These are phyloP conservation scores for Aspidiotus destructor DNA, from an alignment of 2,888 invertebrate species.

Conservation along the genomic window DNA sequence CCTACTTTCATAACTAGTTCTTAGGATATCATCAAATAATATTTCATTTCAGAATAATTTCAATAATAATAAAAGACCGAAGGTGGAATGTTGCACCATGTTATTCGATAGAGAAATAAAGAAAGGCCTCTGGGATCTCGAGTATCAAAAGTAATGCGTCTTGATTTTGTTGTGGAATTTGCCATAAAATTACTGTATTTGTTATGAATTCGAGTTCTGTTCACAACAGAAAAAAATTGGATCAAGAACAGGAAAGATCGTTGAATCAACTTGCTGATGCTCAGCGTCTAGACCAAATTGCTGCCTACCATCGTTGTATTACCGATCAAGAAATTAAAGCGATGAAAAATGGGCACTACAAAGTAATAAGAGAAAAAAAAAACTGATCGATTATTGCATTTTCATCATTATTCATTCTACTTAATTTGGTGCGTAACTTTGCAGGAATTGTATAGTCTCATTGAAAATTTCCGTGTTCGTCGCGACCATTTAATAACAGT, in stretches of 20 bases:
- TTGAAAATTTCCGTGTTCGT: constrained; percentile 7
- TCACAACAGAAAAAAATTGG: not conserved
- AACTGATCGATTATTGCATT: not conserved
- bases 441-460: constrained; percentile 16
- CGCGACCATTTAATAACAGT: not conserved
- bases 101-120: constrained; percentile 8
- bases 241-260: constrained; percentile 10
- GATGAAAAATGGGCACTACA: constrained; percentile 6
- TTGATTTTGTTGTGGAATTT: not conserved
- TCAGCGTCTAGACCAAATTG: constrained; percentile 12
- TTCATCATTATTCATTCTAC: not conserved
- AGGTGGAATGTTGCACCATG: constrained; percentile 18
- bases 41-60: constrained; percentile 6
- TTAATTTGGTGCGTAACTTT: not conserved
- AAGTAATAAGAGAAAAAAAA: not conserved
- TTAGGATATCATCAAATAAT: not conserved
- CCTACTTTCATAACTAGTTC: not conserved
- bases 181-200: not conserved
- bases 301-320: not conserved
- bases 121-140: not conserved
- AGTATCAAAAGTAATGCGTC: not conserved
- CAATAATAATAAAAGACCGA: not conserved
- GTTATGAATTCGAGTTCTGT: not conserved
- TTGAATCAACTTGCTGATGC: constrained; percentile 8
- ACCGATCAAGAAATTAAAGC: not conserved